Conservation (phyloP, 1,140 invertebrate species). For the Drosophila arizonae region DNA sequence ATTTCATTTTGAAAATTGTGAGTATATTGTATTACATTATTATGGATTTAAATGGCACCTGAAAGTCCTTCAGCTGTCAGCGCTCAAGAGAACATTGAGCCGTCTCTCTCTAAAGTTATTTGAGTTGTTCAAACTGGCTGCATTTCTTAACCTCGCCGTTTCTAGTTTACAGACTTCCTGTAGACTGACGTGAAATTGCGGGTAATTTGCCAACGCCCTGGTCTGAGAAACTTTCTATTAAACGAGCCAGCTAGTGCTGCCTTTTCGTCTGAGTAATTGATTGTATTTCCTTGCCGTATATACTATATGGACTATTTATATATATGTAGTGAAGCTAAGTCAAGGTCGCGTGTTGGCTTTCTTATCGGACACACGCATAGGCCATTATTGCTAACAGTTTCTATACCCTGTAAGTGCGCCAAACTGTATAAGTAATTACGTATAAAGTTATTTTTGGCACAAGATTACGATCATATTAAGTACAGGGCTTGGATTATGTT, state of each 20-base stretch:
- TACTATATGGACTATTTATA: slow-evolving; percentile 15
- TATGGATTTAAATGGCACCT: slow-evolving; percentile 25
- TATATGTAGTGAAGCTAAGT: slow-evolving; percentile 8
- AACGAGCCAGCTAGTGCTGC: not conserved
- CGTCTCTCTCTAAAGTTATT: slow-evolving; percentile 8
- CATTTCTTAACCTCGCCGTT: slow-evolving; percentile 23
- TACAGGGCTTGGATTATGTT: too few species aligned
- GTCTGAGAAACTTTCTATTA: not conserved
- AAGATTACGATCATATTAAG: not conserved
- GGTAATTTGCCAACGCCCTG: slow-evolving; percentile 47
- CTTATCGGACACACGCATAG: slow-evolving; percentile 51
- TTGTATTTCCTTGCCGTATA: slow-evolving; percentile 28
- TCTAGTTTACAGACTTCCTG: slow-evolving; percentile 31
- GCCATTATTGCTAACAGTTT: not conserved
- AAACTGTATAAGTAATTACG: not conserved
- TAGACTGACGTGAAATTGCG: slow-evolving; percentile 43
- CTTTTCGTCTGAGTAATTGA: slow-evolving; percentile 60
- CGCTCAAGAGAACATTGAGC: slow-evolving; percentile 13
- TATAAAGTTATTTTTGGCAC: not conserved
- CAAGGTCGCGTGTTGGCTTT: slow-evolving; percentile 56
- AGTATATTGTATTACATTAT: slow-evolving; percentile 43
- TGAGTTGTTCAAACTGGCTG: not conserved
- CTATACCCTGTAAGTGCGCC: not conserved
- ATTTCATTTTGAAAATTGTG: slow-evolving; percentile 37
- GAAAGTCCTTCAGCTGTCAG: slow-evolving; percentile 59